phyloP scores from a whole-genome alignment of 2,113 vertebrate species.

The Orycteropus afer region DNA sequence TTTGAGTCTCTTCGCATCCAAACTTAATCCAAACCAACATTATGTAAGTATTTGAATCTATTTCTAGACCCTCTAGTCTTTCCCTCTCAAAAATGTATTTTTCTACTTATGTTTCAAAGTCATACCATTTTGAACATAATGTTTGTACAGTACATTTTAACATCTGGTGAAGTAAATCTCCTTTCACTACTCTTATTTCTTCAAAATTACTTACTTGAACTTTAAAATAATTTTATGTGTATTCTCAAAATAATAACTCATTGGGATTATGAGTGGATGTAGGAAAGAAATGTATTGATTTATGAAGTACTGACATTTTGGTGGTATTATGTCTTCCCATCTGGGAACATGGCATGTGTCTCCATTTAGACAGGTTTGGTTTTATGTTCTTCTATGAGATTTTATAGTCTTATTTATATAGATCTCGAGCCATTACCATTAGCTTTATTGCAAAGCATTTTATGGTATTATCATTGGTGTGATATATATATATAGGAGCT shows the following conservation, averaged over 20 bases:
- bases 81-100: neutral
- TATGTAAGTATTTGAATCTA: neutral
- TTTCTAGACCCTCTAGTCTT: neutral
- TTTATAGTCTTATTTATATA: neutral
- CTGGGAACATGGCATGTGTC: neutral
- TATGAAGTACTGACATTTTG: neutral
- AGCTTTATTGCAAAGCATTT: neutral
- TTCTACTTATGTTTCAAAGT: neutral
- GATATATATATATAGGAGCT: no score
- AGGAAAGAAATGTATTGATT: neutral
- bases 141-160: neutral
- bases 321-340: neutral
- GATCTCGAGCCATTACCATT: neutral
- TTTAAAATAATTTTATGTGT: constrained; percentile 12
- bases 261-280: neutral
- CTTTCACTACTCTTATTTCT: neutral
- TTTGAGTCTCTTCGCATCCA: neutral
- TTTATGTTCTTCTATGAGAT: neutral
- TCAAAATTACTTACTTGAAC: neutral
- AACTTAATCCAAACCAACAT: neutral
- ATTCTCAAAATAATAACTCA: neutral
- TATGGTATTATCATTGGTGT: neutral
- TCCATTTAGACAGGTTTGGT: neutral
- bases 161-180: neutral
- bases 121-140: neutral